A percentile compares a stretch with the other conserved stretches of the same genome.
These are phyloP conservation scores for Hydrozoanthus gracilis DNA, from an alignment of 92 coral and sea anemone genomes.

Conservation along the genomic window DNA sequence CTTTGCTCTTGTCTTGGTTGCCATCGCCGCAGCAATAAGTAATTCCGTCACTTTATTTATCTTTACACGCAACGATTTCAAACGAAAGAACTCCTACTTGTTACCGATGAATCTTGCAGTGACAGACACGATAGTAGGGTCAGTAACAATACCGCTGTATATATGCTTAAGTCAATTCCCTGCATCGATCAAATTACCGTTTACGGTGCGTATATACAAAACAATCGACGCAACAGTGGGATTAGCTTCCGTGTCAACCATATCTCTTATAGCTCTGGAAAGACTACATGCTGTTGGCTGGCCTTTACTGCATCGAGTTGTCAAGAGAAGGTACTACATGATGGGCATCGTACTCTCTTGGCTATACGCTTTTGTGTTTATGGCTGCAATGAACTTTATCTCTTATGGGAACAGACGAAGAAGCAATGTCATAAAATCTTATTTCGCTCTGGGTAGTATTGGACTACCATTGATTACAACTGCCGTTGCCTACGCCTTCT, in stretches of 20 bases:
- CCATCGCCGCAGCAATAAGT: background rate
- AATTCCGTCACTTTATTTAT: background rate
- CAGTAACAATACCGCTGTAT: background rate
- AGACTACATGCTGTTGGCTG: background rate
- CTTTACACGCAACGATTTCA: background rate
- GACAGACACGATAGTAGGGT: background rate
- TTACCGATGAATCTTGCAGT: conserved; percentile 5
- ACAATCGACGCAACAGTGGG: background rate
- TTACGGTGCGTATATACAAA: background rate
- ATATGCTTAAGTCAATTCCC: background rate
- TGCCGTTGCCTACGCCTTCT: background rate
- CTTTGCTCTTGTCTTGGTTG: background rate
- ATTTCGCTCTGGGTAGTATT: background rate
- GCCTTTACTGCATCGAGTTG: background rate
- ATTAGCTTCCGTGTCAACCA: background rate
- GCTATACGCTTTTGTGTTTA: background rate
- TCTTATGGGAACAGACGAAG: background rate
- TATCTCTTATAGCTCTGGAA: background rate
- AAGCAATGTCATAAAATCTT: background rate
- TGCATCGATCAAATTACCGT: background rate
- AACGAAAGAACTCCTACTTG: background rate
- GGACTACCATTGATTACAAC: background rate
- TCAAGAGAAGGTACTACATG: background rate
- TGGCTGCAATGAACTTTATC: background rate
- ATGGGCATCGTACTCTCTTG: background rate